Percentiles rank a stretch among this genome's conserved stretches.
Conservation (phyloP, 2,888 invertebrate species). For the Merodon equestris region DNA sequence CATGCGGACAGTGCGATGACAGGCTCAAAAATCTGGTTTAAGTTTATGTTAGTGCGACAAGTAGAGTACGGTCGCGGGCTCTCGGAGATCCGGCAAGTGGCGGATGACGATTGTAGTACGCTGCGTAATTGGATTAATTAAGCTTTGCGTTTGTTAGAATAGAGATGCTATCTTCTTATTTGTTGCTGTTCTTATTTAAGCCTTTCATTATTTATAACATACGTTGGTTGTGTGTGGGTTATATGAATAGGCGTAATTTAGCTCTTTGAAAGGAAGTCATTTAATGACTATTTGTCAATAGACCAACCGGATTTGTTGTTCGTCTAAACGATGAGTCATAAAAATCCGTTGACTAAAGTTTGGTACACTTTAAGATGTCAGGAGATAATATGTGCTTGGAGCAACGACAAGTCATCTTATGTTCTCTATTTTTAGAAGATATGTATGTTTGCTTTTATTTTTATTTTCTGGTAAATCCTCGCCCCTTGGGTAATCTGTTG, state of each 20-base stretch:
- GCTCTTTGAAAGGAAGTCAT: constrained; percentile 45
- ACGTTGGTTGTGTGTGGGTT: constrained; percentile 34
- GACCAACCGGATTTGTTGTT: no score
- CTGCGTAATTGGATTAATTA: constrained; percentile 67
- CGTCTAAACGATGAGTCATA: no score
- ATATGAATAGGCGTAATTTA: constrained; percentile 54
- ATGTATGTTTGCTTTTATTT: no score
- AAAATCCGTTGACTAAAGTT: no score
- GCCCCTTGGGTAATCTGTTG: no score
- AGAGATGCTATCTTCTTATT: constrained; percentile 16
- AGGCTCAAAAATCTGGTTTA: constrained; percentile 32
- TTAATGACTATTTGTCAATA: constrained; percentile 7
- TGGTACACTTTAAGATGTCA: no score
- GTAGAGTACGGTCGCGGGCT: background rate
- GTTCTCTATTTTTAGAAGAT: no score
- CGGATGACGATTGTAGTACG: constrained; percentile 39
- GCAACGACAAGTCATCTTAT: no score
- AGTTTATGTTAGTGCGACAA: no score
- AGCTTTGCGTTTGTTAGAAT: constrained; percentile 9
- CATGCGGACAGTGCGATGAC: constrained; percentile 48
- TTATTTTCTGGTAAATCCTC: no score
- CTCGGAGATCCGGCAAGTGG: background rate
- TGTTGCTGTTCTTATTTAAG: background rate
- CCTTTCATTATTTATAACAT: background rate
- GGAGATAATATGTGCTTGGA: no score